Evolutionary conservation across 2,888 invertebrate genomes (phyloP).

Genomic region (Arrhopalites spinosus): DNA sequence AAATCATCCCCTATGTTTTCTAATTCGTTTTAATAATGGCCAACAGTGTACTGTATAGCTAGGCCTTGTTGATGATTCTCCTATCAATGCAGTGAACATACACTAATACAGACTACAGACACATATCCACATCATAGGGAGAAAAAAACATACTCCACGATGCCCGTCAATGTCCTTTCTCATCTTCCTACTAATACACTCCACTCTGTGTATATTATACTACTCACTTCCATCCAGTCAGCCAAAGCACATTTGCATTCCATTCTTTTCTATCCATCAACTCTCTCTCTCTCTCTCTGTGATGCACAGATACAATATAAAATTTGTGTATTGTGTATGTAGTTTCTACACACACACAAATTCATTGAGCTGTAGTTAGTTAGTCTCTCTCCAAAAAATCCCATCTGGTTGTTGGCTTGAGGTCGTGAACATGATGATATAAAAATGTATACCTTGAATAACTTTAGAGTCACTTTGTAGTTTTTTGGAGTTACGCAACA

Average conservation of each 20-base stretch:
- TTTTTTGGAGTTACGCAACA: no score
- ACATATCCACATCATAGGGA: neutral
- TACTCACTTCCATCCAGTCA: constrained; percentile 4
- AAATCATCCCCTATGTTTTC: constrained; percentile 49
- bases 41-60: neutral
- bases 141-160: no score
- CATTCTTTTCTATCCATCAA: neutral
- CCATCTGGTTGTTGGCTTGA: no score
- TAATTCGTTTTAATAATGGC: constrained; percentile 49
- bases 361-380: neutral
- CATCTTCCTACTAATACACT: neutral
- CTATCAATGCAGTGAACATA: neutral
- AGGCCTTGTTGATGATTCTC: neutral
- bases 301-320: no score
- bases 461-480: no score
- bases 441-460: no score
- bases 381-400: no score
- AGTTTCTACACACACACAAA: neutral
- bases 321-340: no score
- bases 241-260: constrained; percentile 38
- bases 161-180: constrained; percentile 6
- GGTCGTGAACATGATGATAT: no score
- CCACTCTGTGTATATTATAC: neutral
- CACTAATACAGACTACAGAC: neutral
- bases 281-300: neutral